These are phyloP conservation scores for Siniperca obscura DNA, from an alignment of 2,797 vertebrate genomes.

Conservation along the genomic window DNA sequence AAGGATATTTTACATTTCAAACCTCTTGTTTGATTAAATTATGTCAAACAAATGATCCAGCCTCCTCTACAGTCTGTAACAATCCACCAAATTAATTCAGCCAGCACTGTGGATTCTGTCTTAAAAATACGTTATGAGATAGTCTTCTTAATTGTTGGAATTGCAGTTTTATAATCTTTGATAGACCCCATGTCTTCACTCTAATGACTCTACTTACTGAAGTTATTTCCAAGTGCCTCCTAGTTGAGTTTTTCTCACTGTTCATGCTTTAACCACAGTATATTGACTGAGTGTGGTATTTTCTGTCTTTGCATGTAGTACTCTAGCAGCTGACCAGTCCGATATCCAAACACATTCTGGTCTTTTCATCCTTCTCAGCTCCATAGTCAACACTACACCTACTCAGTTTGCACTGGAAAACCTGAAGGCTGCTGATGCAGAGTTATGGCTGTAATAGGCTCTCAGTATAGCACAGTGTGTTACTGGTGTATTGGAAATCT, in stretches of 20 bases:
- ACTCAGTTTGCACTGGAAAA: constrained; percentile 2
- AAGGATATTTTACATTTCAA: constrained; percentile 5
- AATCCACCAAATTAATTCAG: constrained; percentile 10
- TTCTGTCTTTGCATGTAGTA: not conserved
- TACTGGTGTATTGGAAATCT: constrained; percentile 56
- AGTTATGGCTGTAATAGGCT: constrained; percentile 26
- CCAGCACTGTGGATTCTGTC: not conserved
- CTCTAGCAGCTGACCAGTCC: not conserved
- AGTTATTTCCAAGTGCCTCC: not conserved
- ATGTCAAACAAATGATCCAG: not conserved
- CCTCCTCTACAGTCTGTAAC: constrained; percentile 3
- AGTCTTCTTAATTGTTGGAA: not conserved
- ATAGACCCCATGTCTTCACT: not conserved
- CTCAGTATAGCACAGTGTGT: constrained; percentile 34
- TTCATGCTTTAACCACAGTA: not conserved
- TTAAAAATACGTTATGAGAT: not conserved
- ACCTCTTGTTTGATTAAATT: not conserved
- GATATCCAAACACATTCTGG: not conserved
- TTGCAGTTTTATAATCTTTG: not conserved
- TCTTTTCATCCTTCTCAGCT: not conserved
- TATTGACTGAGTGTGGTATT: not conserved
- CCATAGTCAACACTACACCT: constrained; percentile 8
- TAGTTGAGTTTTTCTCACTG: fast-evolving
- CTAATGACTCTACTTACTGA: too few relatives aligned
- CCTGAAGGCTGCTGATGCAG: constrained; percentile 52